Evolutionary conservation across 35 echinoderm and acorn worm species (phyloP), one percentile per base, ranked within the genome.

Genomic region (Heliocidaris tuberculata): DNA sequence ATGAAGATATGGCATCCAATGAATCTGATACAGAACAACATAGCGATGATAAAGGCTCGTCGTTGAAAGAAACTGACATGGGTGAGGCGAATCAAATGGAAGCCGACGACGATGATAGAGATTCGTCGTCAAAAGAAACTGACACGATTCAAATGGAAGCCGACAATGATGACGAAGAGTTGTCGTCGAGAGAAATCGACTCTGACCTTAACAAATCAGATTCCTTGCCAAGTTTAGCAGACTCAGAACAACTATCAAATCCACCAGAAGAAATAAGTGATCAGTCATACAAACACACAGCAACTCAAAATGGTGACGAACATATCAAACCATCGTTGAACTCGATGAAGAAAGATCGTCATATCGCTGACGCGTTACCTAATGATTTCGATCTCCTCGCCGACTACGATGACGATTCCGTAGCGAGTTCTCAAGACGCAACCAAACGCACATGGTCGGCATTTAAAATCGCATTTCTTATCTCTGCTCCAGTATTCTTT

Each of bases 401-500:
- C 2, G 87, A 89, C 31, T 32, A 89, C 87, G 91, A 93, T n/a
- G 50, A 93, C 27, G 47, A 32, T 31, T 93, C 91, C 8, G 30
- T 93, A 93, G 29, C 47, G 16, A 93, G 91, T n/a, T 32, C 31
- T 32, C 87, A 89, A 59, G 48, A 31, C 30, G 50, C 91, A 10
- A 93, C 48, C 15, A 93, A 56, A 59, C 29, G 17, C n/a, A 59
- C 29, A 15, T 93, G 91, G 91, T 93, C 91, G 5, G 48, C 48
- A 30, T 13, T 59, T 16, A 52, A 59, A 50, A 59, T 93, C 6
- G 47, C 48, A 12, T 93, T 93, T n/a, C 91, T 93, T 13, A 93
- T 93, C 29, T 93, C 48, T 49, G 91, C 50, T 27, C 91, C 91
- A 6, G 9, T 93, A 10, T 59, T 93, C 49, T 93, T 93, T 29